Percentiles rank a stretch among this genome's conserved stretches.
These are phyloP conservation scores for Passer montanus DNA, from an alignment of 2,113 vertebrate species.

Conservation along the genomic window DNA sequence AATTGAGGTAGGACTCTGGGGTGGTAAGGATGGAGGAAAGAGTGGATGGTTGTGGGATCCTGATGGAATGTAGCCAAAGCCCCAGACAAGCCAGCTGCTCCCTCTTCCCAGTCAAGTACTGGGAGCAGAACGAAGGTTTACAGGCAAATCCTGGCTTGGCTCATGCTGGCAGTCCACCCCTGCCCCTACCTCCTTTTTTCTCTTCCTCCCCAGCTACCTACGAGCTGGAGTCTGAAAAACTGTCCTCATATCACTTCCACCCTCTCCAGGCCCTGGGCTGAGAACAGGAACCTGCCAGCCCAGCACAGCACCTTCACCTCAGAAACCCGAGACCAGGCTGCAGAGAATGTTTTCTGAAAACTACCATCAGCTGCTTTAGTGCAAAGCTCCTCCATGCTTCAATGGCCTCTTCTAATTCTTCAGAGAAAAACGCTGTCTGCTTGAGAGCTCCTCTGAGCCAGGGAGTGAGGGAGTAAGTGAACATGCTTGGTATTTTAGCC, in stretches of 20 bases:
- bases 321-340: not conserved
- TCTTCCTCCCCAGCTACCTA: not conserved
- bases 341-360: not conserved
- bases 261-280: not conserved
- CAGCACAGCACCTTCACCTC: not conserved
- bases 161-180: not conserved
- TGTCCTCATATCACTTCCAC: not conserved
- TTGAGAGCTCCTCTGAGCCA: not conserved
- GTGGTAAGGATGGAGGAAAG: not conserved
- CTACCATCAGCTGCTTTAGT: not conserved
- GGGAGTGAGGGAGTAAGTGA: not conserved
- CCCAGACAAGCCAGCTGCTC: accelerated
- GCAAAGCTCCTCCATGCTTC: not conserved
- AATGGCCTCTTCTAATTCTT: not conserved
- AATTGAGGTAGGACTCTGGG: not conserved
- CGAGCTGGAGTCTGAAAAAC: not conserved
- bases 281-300: not conserved
- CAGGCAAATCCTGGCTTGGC: not conserved
- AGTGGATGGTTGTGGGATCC: not conserved
- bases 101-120: not conserved
- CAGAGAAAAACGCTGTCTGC: not conserved
- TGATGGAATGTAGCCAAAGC: not conserved
- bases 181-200: not conserved
- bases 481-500: not conserved
- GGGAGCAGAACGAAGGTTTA: not conserved